Conservation (phyloP, 1,140 invertebrate species). For the Tetragnatha versicolor region DNA sequence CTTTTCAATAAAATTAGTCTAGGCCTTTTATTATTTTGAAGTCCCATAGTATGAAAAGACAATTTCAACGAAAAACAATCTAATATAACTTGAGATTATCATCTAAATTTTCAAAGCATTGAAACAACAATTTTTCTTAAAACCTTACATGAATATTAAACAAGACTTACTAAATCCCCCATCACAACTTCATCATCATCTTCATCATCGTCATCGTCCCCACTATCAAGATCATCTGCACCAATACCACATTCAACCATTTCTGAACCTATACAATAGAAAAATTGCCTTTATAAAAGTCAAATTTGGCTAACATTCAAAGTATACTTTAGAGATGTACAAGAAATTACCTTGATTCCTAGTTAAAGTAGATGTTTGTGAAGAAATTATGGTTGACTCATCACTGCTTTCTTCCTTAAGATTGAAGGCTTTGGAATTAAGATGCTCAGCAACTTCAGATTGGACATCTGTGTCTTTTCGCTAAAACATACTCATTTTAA, state of each 20-base stretch:
- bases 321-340: too few species aligned
- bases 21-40: too few species aligned
- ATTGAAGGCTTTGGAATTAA: slow-evolving; percentile 41
- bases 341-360: slow-evolving; percentile 74
- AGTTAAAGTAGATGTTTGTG: slow-evolving; percentile 93
- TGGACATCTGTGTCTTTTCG: slow-evolving; percentile 59
- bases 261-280: slow-evolving; percentile 43
- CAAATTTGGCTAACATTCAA: neutral
- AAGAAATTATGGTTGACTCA: slow-evolving; percentile 95
- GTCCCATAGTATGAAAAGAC: too few species aligned
- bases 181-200: slow-evolving; percentile 56
- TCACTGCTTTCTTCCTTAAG: slow-evolving; percentile 89
- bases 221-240: slow-evolving; percentile 65
- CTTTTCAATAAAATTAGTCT: too few species aligned
- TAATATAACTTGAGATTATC: too few species aligned
- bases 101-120: too few species aligned
- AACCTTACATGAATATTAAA: too few species aligned
- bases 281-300: neutral
- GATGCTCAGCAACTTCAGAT: slow-evolving; percentile 58
- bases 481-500: too few species aligned
- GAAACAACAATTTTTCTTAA: too few species aligned
- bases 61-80: too few species aligned
- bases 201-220: slow-evolving; percentile 57
- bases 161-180: slow-evolving; percentile 40
- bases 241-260: slow-evolving; percentile 50